Evolutionary conservation across 92 coral and sea anemone genomes (phyloP).

Genomic region (Bergia sp.): DNA sequence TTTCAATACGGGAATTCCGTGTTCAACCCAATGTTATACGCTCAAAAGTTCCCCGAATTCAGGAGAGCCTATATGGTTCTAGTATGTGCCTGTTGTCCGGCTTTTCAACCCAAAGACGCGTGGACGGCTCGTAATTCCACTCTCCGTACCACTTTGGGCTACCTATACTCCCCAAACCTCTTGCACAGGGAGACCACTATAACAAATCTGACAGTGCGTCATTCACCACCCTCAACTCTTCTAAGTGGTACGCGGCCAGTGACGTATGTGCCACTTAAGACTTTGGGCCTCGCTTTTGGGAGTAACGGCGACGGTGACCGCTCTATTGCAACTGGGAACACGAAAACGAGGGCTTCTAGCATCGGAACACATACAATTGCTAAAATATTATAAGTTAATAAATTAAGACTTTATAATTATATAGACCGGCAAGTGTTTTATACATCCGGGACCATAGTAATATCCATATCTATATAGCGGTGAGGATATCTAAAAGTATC

Average conservation of each 20-base stretch:
- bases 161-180: slow-evolving; percentile 1
- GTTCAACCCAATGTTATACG: slow-evolving; percentile 65
- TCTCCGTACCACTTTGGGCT: slow-evolving; percentile 3
- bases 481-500: too few relatives aligned
- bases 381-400: too few relatives aligned
- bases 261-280: neutral
- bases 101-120: slow-evolving; percentile 7
- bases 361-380: neutral
- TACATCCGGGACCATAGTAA: too few relatives aligned
- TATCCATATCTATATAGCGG: too few relatives aligned
- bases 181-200: neutral
- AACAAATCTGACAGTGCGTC: neutral
- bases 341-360: neutral
- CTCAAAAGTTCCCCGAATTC: slow-evolving; percentile 73
- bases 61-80: slow-evolving; percentile 50
- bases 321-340: neutral
- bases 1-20: slow-evolving; percentile 66
- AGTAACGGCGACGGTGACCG: neutral
- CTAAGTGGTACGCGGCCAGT: neutral
- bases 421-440: too few relatives aligned
- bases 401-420: too few relatives aligned
- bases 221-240: neutral
- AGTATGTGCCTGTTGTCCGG: slow-evolving; percentile 48
- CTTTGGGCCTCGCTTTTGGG: neutral
- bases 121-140: slow-evolving; percentile 11